Percentiles rank a stretch among this genome's conserved stretches.
phyloP scores from a whole-genome alignment of 2,888 invertebrate species.

The Xestobium rufovillosum region DNA sequence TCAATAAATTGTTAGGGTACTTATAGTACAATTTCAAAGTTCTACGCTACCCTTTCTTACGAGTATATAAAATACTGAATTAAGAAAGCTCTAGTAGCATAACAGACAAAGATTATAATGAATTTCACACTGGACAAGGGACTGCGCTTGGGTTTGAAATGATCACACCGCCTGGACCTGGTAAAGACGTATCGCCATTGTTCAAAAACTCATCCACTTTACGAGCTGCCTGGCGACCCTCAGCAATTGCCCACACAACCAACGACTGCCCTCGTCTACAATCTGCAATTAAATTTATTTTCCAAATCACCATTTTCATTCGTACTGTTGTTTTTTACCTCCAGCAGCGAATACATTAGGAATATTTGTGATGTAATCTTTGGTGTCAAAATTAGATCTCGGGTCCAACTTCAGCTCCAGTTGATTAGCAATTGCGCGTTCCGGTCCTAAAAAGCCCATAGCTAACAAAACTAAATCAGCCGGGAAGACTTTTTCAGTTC shows the following conservation, averaged over 20 bases:
- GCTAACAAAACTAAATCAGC: constrained; percentile 92
- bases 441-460: constrained; percentile 98
- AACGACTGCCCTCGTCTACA: constrained; percentile 98
- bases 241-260: constrained; percentile 97
- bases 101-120: too few species aligned
- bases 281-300: constrained; percentile 55
- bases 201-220: constrained; percentile 83
- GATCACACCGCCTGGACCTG: constrained; percentile 88
- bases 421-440: constrained; percentile 80
- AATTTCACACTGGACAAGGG: constrained; percentile 35
- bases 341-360: constrained; percentile 91
- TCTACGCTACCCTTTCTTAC: too few species aligned
- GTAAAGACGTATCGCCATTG: constrained; percentile 69
- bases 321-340: constrained; percentile 52
- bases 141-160: constrained; percentile 34
- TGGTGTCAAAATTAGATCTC: constrained; percentile 83
- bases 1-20: too few species aligned
- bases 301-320: too few species aligned
- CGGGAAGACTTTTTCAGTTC: constrained; percentile 69
- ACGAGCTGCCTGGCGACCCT: constrained; percentile 96
- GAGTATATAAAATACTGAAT: too few species aligned
- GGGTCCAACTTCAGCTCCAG: constrained; percentile 74
- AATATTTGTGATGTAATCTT: constrained; percentile 87
- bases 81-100: too few species aligned
- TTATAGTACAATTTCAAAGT: too few species aligned